Evolutionary conservation across 2,888 invertebrate species (phyloP), one percentile per base, ranked within the genome.

Genomic region (Eilema caniola): DNA sequence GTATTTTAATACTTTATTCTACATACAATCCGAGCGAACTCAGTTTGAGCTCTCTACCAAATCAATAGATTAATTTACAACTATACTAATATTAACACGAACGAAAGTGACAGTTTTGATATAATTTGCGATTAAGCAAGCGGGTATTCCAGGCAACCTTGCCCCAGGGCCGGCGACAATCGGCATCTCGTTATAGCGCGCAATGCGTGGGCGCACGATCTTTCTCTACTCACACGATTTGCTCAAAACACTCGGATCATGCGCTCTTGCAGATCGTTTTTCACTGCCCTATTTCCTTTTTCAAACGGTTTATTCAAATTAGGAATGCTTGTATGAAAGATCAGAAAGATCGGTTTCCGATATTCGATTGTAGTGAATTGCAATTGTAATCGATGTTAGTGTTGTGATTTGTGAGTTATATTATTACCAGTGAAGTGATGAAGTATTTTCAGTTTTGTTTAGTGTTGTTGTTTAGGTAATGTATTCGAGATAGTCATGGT

Each of bases 141-240:
- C 68, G 74, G 79, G 80, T 84, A 79, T 88, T 93, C 94, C 93
- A 93, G 93, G 86, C 89, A 91, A 91, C 94, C 94, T 94, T 93
- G 94, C 85, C 85, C 86, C 91, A 91, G 88, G 91, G 93, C 90
- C 93, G 89, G 87, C 89, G 92, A 91, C 91, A 91, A 87, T 88
- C 88, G 88, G 85, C 86, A 86, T 90, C 93, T 92, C 88, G 91
- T 94, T 86, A 92, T 94, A 94, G 94, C 90, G 83, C 83, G 79
- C 78, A 66, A 78, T 87, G 94, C 93, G 95, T 94, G 91, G 94
- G 94, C 91, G 93, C 89, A 79, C 83, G 86, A 88, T 92, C 90
- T 92, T 90, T 93, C 91, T 89, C 87, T 89, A 88, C 88, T 81
- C 85, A 76, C 87, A 86, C 81, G 89, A 89, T 91, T 88, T 88